Evolutionary conservation across 2,888 invertebrate species (phyloP).

Genomic region (Nemurella pictetii): DNA sequence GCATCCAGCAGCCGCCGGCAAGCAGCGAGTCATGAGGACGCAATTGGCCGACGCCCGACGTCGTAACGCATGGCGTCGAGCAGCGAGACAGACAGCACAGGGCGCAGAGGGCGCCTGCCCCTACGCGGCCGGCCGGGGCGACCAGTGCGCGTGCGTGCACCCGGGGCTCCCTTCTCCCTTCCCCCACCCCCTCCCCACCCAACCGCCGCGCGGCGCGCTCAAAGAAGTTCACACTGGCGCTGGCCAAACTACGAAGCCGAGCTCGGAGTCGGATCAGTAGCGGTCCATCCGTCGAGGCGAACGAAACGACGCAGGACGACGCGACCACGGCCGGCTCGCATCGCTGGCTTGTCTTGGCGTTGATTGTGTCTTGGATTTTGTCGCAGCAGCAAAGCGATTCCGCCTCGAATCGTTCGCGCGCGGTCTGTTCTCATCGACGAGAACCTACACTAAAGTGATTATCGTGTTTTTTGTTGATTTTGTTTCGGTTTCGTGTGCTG

Average conservation of each 20-base stretch:
- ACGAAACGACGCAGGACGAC: too few relatives aligned
- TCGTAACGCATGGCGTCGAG: too few relatives aligned
- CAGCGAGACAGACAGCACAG: not conserved
- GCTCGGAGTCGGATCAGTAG: slow-evolving; percentile 14
- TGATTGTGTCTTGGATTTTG: too few relatives aligned
- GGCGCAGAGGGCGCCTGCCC: not conserved
- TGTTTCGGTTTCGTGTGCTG: not conserved
- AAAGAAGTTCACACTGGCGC: not conserved
- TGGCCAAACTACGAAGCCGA: too few relatives aligned
- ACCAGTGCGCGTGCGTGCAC: not conserved
- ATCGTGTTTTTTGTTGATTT: not conserved
- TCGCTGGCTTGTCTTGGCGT: too few relatives aligned
- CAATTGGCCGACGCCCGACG: too few relatives aligned
- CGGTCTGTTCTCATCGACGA: not conserved
- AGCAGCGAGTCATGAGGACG: too few relatives aligned
- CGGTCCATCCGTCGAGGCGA: slow-evolving; percentile 3
- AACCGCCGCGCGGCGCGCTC: not conserved
- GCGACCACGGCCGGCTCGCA: too few relatives aligned
- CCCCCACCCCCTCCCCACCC: not conserved
- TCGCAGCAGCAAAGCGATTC: too few relatives aligned
- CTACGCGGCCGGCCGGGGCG: not conserved
- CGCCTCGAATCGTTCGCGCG: not conserved
- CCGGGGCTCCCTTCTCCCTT: not conserved
- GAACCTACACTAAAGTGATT: not conserved
- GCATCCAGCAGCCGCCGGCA: too few relatives aligned